Evolutionary conservation across 2,113 vertebrate genomes (phyloP), one percentile per base, ranked within the genome.

Genomic region (Burhinus bistriatus): DNA sequence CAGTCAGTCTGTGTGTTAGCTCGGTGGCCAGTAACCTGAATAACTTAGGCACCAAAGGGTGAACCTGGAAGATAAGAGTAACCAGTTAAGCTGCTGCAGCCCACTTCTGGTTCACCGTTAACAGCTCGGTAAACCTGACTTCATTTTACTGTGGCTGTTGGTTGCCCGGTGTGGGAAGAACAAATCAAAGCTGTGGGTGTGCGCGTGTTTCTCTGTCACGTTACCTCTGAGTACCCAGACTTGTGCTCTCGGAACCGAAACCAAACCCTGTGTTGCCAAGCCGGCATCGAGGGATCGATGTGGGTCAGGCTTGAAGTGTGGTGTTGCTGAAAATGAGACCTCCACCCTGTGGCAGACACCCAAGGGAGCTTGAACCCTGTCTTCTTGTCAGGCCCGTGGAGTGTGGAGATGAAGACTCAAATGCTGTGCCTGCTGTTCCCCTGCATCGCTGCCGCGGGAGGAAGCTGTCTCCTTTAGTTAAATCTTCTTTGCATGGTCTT

Each of bases 381-480:
- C 6, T 5, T 62, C 78, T 72, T 15, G 45, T 49, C 12, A 5
- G 69, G 34, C 47, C 44, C 4, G 0, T 10, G 71, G 38, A 29
- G 22, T 5, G 9, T 25, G 75, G 42, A 19, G 21, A 11, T 11
- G 19, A n/a, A 23, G n/a, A 11, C 47, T 57, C 8, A 0, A 13
- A 4, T 0, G 2, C 45, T 36, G 71, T 0, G 0, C 32, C 51
- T n/a, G 75, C 52, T 0, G 1, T 21, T 58, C 17, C 51, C 34
- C 29, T 29, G 5, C 30, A 0, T 2, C 14, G 25, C 59, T 82
- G 59, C 66, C 1, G 16, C 3, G 3, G 55, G 34, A 55, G 15
- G 0, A 4, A 76, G 8, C 44, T 0, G 0, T 32, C 26, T 32
- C 42, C 72, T 55, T 38, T 20, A 26, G 45, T 69, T 79, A 12